Evolutionary conservation across 2,113 vertebrate genomes (phyloP).

Genomic region (Furnarius figulus): DNA sequence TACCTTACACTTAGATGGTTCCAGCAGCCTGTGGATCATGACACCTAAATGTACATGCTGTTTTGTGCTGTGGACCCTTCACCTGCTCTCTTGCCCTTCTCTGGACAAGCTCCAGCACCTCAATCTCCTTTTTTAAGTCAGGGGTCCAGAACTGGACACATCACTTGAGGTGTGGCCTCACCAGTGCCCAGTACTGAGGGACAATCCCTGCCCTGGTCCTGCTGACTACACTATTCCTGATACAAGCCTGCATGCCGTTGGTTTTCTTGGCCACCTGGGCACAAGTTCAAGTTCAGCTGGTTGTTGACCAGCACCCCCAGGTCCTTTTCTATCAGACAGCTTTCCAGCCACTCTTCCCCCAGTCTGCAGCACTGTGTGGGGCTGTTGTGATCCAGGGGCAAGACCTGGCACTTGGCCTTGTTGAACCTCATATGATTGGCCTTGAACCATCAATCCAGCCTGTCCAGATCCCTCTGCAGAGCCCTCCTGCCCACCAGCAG

Average conservation of each 20-base stretch:
- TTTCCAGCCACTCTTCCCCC: background rate
- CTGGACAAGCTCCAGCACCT: rapidly evolving
- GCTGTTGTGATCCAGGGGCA: background rate
- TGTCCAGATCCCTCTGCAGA: background rate
- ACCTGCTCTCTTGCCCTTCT: background rate
- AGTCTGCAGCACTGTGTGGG: background rate
- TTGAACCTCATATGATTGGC: too few relatives aligned
- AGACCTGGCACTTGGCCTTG: background rate
- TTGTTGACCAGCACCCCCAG: background rate
- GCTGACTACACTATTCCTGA: background rate
- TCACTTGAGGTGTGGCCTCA: background rate
- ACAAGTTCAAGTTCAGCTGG: background rate
- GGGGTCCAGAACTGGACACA: background rate
- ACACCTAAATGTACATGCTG: background rate
- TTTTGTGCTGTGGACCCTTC: background rate
- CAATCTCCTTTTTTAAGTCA: background rate
- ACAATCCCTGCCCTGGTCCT: background rate
- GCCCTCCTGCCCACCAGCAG: background rate
- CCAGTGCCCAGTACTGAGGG: rapidly evolving
- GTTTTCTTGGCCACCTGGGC: background rate
- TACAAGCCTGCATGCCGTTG: background rate
- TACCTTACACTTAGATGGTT: background rate
- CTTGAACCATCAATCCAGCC: background rate
- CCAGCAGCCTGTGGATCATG: background rate
- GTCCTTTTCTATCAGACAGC: background rate